Conservation (phyloP, 2,113 vertebrate genomes). For the Castor canadensis region DNA sequence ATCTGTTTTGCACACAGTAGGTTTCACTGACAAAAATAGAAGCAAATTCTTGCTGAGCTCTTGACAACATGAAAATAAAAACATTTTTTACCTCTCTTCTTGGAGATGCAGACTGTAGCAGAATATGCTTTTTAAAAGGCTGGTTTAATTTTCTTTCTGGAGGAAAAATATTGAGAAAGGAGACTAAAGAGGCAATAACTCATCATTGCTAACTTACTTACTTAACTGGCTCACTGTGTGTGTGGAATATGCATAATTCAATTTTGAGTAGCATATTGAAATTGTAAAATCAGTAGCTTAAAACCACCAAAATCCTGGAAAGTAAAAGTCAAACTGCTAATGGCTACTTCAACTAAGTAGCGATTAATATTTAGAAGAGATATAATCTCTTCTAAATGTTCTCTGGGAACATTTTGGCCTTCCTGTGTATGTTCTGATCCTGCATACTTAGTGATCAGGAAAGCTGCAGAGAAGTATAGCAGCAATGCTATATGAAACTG, state of each 20-base stretch:
- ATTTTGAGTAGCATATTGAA: constrained; percentile 26
- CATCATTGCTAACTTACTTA: background rate
- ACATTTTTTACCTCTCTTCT: constrained; percentile 57
- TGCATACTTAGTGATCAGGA: background rate
- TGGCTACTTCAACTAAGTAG: background rate
- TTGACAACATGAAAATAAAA: constrained; percentile 65
- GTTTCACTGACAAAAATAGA: constrained; percentile 56
- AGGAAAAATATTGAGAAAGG: background rate
- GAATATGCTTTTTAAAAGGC: background rate
- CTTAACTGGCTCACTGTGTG: background rate
- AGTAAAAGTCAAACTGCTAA: constrained; percentile 16
- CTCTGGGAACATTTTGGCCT: constrained; percentile 1
- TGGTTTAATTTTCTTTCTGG: constrained; percentile 41
- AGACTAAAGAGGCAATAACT: background rate
- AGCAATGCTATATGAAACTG: background rate
- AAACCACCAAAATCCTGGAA: constrained; percentile 24
- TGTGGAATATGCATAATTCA: background rate
- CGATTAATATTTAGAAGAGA: constrained; percentile 41
- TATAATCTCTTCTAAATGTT: background rate
- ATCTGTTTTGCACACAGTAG: constrained; percentile 62
- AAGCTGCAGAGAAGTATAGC: background rate
- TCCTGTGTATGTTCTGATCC: background rate
- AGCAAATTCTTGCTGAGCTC: constrained; percentile 54
- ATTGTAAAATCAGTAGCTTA: background rate
- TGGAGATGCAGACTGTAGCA: constrained; percentile 44